Conservation (phyloP, 2,113 vertebrate species). For the Oenanthe oenanthe region DNA sequence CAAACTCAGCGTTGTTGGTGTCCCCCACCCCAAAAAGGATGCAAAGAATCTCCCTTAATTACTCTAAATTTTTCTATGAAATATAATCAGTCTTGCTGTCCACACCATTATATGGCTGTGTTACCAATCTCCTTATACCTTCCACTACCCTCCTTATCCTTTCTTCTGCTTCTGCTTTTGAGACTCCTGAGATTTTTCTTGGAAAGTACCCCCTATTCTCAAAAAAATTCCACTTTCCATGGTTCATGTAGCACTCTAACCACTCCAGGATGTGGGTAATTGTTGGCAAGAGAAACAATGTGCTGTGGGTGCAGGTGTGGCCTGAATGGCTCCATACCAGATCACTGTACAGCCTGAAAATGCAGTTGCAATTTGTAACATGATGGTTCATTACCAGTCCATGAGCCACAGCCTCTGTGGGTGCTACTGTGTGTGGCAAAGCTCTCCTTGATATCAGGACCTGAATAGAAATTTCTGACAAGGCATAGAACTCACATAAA, state of each 20-base stretch:
- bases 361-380: neutral
- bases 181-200: neutral
- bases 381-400: neutral
- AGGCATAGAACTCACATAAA: neutral
- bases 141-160: neutral
- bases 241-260: neutral
- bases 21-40: neutral
- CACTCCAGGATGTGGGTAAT: conserved; percentile 6
- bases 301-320: neutral
- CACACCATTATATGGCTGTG: no score
- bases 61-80: neutral
- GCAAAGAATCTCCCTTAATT: neutral
- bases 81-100: neutral
- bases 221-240: neutral
- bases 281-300: conserved; percentile 20
- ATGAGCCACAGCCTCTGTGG: neutral
- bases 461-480: neutral
- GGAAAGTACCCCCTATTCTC: neutral
- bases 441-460: neutral
- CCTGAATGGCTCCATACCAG: neutral
- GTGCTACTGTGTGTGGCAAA: neutral
- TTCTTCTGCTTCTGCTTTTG: neutral
- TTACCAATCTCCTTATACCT: neutral
- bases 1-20: neutral
- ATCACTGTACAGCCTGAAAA: neutral